Percentiles rank a stretch among this genome's conserved stretches.
These are phyloP conservation scores for Pristionchus maxplancki DNA, from an alignment of 2,888 invertebrate genomes.

Conservation along the genomic window DNA sequence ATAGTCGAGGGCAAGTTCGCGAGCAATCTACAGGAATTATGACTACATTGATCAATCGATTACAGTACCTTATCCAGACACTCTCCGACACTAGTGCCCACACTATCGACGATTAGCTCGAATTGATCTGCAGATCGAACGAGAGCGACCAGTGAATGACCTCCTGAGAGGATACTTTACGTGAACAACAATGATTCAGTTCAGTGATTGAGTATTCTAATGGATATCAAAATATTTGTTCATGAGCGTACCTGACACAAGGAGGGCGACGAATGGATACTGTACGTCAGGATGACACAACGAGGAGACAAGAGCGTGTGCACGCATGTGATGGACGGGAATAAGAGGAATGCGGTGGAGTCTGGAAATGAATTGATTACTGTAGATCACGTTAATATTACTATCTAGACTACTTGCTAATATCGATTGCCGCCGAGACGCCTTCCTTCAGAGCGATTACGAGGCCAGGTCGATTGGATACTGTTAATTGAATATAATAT, in stretches of 20 bases:
- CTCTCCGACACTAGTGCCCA: constrained; percentile 70
- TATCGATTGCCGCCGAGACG: constrained; percentile 64
- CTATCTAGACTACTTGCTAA: constrained; percentile 75
- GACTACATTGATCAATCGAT: not conserved
- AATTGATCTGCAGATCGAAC: constrained; percentile 64
- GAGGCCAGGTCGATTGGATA: constrained; percentile 60
- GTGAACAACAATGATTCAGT: not conserved
- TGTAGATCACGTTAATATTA: not conserved
- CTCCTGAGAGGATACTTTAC: constrained; percentile 57
- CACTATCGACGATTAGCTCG: constrained; percentile 58
- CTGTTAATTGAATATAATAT: not conserved
- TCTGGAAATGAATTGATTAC: not conserved
- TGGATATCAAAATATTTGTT: too few relatives aligned
- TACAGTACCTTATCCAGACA: constrained; percentile 70
- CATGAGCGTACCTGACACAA: constrained; percentile 70
- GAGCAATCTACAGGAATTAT: not conserved
- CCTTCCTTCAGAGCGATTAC: constrained; percentile 76
- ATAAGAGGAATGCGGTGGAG: constrained; percentile 84
- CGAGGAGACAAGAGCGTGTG: constrained; percentile 91
- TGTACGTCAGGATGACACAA: constrained; percentile 80
- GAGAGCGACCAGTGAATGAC: constrained; percentile 69
- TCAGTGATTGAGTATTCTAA: not conserved
- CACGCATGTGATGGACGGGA: constrained; percentile 99
- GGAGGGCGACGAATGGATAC: constrained; percentile 71
- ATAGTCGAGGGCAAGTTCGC: constrained; percentile 12